Evolutionary conservation across 2,888 invertebrate genomes (phyloP), one percentile per base, ranked within the genome.

Genomic region (Tachystola acroxantha): DNA sequence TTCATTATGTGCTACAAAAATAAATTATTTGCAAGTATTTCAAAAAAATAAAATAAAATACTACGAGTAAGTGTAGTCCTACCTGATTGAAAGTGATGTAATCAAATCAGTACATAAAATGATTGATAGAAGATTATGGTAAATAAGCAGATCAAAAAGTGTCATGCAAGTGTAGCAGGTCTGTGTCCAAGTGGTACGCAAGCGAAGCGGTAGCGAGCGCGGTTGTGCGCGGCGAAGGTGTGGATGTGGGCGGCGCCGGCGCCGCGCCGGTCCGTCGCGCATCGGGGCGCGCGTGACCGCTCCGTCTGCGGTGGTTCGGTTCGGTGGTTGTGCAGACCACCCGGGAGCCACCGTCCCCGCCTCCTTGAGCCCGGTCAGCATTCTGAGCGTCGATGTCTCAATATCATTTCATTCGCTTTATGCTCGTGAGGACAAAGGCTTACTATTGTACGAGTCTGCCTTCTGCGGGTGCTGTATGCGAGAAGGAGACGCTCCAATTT

Each of bases 381-480:
- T 52, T 65, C 68, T 63, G 74, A 74, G 75, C 76, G 59, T 77
- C 79, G 78, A 84, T 81, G 82, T 82, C 81, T 64, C 64, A 78
- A 53, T 72, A 84, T 78, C 80, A 74, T 61, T 77, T 79, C 63
- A 55, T 75, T 84, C 71, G 88, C 85, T 73, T 85, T 73, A 86
- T 85, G 86, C 88, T 82, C 81, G 88, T 88, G 88, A 87, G 77
- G 82, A 84, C 76, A 81, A 80, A 86, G 88, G 88, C 84, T 82
- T 88, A 87, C 84, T 75, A 78, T 78, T 65, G 65, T 69, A 79
- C 64, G 68, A 59, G 73, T 89, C 90, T 90, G 89, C 92, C 92
- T 92, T 92, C 92, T 91, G 92, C 92, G 91, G 91, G 89, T 92
- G 92, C 92, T 92, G 92, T 92, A 92, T 89, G 88, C 89, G 92